phyloP scores from a whole-genome alignment of 2,797 vertebrate species.

The Sparus aurata region DNA sequence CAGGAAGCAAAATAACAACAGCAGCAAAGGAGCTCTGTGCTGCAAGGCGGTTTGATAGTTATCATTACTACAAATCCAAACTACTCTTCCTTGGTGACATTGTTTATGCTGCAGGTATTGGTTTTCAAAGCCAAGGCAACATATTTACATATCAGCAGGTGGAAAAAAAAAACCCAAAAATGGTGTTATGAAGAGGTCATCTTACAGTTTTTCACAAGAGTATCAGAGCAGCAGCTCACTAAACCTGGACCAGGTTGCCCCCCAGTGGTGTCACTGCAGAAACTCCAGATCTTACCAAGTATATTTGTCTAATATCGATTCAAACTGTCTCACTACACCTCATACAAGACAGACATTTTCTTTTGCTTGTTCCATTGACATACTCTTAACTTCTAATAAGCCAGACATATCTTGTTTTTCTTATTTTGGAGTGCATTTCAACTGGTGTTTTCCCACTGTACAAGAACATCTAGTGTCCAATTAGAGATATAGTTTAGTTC shows the following conservation, averaged over 20 bases:
- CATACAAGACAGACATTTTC: too few species aligned
- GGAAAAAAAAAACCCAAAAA: not conserved
- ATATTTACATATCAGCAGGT: not conserved
- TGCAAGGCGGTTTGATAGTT: not conserved
- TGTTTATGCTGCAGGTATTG: not conserved
- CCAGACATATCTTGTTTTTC: too few species aligned
- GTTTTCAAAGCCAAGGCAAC: not conserved
- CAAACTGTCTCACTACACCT: too few species aligned
- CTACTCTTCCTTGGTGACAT: not conserved
- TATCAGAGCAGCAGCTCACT: not conserved
- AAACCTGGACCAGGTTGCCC: conserved; percentile 35
- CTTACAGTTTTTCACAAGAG: not conserved
- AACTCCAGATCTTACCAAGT: too few species aligned
- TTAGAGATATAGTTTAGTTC: not conserved
- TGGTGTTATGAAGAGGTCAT: conserved; percentile 3
- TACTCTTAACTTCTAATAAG: too few species aligned
- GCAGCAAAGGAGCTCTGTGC: not conserved
- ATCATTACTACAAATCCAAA: not conserved
- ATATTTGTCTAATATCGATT: too few species aligned
- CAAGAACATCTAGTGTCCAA: not conserved
- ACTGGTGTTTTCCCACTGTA: not conserved
- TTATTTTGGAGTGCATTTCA: too few species aligned
- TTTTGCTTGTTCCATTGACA: too few species aligned
- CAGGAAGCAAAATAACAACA: conserved; percentile 1
- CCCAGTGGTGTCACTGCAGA: conserved; percentile 46